Evolutionary conservation across 2,797 vertebrate genomes (phyloP).

Genomic region (Thaleichthys pacificus): DNA sequence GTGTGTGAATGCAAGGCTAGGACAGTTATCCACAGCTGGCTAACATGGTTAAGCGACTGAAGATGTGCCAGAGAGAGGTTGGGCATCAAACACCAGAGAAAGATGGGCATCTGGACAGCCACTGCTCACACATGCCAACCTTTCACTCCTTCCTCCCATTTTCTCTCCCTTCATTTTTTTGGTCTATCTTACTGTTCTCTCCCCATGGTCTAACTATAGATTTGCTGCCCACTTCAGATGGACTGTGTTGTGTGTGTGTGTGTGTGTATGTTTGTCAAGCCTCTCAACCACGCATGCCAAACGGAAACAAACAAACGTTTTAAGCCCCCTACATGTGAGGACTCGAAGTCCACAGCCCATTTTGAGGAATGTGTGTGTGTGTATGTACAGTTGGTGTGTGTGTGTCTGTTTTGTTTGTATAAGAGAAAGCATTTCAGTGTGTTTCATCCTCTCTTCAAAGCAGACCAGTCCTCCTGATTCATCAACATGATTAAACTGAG

Average conservation of each 20-base stretch:
- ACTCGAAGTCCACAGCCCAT: background rate
- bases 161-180: constrained; percentile 20
- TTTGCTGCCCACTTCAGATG: background rate
- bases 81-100: constrained; percentile 66
- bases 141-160: background rate
- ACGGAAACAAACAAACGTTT: background rate
- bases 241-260: constrained; percentile 6
- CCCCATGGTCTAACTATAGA: background rate
- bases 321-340: background rate
- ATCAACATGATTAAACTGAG: background rate
- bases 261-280: constrained; percentile 24
- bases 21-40: constrained; percentile 7
- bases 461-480: background rate
- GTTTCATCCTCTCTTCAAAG: background rate
- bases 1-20: constrained; percentile 14
- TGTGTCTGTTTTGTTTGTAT: background rate
- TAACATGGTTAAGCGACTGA: constrained; percentile 34
- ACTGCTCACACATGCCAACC: constrained; percentile 43
- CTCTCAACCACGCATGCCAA: constrained; percentile 2
- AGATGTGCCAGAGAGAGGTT: constrained; percentile 61
- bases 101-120: constrained; percentile 70
- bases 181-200: constrained; percentile 8
- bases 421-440: background rate
- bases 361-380: background rate
- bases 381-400: background rate